phyloP scores from a whole-genome alignment of 2,888 invertebrate species.

The Torymus tubicola region DNA sequence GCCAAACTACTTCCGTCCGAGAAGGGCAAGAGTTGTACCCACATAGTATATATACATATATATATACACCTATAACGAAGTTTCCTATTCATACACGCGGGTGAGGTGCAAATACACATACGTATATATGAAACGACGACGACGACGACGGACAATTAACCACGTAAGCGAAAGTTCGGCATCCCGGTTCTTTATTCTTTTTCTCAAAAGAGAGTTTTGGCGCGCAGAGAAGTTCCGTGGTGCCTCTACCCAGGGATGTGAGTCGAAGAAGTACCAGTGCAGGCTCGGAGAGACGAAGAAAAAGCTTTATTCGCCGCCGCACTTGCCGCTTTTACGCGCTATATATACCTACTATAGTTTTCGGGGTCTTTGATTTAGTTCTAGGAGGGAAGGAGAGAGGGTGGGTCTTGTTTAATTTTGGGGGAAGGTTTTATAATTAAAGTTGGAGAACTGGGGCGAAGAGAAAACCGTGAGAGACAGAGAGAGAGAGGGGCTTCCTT shows the following conservation, averaged over 20 bases:
- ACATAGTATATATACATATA: not conserved
- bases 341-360: too few relatives aligned
- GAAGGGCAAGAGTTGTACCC: not conserved
- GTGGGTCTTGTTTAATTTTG: too few relatives aligned
- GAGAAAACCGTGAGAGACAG: too few relatives aligned
- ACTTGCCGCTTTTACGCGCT: too few relatives aligned
- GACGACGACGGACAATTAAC: slow-evolving; percentile 28
- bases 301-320: too few relatives aligned
- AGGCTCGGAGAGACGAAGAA: too few relatives aligned
- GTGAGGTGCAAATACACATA: slow-evolving; percentile 20
- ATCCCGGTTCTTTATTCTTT: not conserved
- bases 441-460: too few relatives aligned
- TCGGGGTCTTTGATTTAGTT: too few relatives aligned
- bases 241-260: slow-evolving; percentile 3
- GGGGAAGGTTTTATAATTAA: too few relatives aligned
- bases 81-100: slow-evolving; percentile 1
- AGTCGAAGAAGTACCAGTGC: not conserved
- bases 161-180: not conserved
- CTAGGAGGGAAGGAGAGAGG: too few relatives aligned
- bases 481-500: too few relatives aligned
- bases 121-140: not conserved
- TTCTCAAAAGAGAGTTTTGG: not conserved
- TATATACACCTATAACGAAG: slow-evolving; percentile 30
- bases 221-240: not conserved
- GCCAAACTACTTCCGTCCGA: slow-evolving; percentile 44